phyloP scores from a whole-genome alignment of 2,113 vertebrate genomes.

The Alectura lathami region DNA sequence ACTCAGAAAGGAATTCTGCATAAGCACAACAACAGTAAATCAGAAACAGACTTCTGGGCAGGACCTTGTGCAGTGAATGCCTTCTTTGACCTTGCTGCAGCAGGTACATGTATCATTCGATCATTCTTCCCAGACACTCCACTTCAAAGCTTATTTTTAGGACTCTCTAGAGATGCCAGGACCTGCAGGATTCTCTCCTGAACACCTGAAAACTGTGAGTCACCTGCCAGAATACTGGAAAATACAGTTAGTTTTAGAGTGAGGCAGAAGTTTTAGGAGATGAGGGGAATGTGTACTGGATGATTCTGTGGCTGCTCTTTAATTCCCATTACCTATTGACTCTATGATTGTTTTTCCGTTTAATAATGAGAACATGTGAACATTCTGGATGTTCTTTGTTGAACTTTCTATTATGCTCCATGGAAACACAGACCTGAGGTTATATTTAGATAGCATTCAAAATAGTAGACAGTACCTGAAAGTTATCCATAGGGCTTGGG shows the following conservation, averaged over 20 bases:
- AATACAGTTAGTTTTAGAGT: fast-evolving
- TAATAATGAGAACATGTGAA: background rate
- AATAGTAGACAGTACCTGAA: background rate
- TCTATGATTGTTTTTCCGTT: background rate
- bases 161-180: background rate
- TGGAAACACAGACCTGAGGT: background rate
- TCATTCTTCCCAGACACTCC: background rate
- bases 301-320: background rate
- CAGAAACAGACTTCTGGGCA: background rate
- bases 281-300: background rate
- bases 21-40: background rate
- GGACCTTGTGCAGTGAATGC: background rate
- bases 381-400: background rate
- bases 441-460: background rate
- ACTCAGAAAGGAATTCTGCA: background rate
- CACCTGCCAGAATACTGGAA: background rate
- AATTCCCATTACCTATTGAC: background rate
- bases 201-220: background rate
- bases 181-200: background rate
- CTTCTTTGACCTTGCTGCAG: background rate
- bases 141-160: background rate
- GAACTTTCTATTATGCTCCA: background rate
- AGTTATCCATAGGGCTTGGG: background rate
- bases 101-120: background rate
- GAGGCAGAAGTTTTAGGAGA: background rate